phyloP scores from a whole-genome alignment of 2,888 invertebrate species.

The Melieria picta region DNA sequence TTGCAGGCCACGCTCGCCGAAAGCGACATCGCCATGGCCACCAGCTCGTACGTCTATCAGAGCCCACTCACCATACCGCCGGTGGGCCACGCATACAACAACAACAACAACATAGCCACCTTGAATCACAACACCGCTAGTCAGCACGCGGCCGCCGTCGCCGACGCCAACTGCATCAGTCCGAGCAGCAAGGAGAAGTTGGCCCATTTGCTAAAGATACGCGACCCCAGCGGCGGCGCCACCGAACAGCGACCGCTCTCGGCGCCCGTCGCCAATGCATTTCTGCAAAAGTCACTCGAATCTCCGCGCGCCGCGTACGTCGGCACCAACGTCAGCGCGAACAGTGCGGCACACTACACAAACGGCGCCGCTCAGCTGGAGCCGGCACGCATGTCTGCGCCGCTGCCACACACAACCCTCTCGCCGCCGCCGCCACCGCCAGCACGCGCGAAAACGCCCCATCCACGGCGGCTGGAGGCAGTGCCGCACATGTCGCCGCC shows the following conservation, averaged over 20 bases:
- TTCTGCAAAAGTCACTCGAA: conserved; percentile 57
- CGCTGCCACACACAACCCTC: conserved; percentile 34
- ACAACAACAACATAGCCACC: conserved; percentile 37
- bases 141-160: conserved; percentile 9
- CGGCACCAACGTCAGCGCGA: conserved; percentile 36
- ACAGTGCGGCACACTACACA: neutral
- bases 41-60: conserved; percentile 61
- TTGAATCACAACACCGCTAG: conserved; percentile 34
- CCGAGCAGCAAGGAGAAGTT: conserved; percentile 56
- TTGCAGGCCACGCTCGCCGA: conserved; percentile 41
- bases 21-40: conserved; percentile 52
- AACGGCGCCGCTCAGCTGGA: conserved; percentile 4
- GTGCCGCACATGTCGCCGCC: conserved; percentile 18
- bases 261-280: conserved; percentile 48
- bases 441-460: conserved; percentile 42
- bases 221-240: conserved; percentile 45
- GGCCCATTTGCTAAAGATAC: conserved; percentile 50
- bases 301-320: conserved; percentile 30
- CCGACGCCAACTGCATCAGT: conserved; percentile 42
- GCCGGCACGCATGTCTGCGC: conserved; percentile 30
- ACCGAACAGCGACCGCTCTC: conserved; percentile 42
- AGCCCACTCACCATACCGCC: conserved; percentile 62
- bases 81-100: conserved; percentile 41
- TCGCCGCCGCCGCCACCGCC: conserved; percentile 42
- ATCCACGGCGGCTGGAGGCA: conserved; percentile 29